These are phyloP conservation scores for Agraylea sexmaculata DNA, from an alignment of 1,140 invertebrate genomes.

Conservation along the genomic window DNA sequence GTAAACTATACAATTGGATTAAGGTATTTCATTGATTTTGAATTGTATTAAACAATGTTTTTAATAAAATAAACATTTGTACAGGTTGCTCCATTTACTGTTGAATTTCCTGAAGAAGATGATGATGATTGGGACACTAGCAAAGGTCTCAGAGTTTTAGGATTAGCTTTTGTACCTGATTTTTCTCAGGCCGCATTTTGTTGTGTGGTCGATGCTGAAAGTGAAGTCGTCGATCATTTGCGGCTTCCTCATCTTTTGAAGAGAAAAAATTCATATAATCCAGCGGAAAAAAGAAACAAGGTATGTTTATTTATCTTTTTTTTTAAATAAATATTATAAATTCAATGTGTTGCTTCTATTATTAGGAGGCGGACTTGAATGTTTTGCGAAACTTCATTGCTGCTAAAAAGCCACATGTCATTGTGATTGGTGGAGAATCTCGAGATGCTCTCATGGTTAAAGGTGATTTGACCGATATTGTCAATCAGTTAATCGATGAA, in stretches of 20 bases:
- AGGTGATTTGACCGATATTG: slow-evolving; percentile 70
- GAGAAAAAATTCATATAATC: slow-evolving; percentile 61
- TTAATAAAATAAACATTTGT: slow-evolving; percentile 29
- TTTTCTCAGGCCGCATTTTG: slow-evolving; percentile 80
- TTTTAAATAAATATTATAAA: slow-evolving; percentile 1
- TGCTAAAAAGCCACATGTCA: slow-evolving; percentile 86
- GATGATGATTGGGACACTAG: slow-evolving; percentile 84
- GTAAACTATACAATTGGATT: slow-evolving; percentile 79
- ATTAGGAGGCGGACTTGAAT: slow-evolving; percentile 65
- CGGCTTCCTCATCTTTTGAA: slow-evolving; percentile 76
- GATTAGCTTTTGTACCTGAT: slow-evolving; percentile 79
- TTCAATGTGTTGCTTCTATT: too few relatives aligned
- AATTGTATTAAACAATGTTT: background rate
- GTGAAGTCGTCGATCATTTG: slow-evolving; percentile 84
- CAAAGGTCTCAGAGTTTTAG: slow-evolving; percentile 78
- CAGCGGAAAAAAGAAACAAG: slow-evolving; percentile 52
- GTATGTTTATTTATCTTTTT: slow-evolving; percentile 6
- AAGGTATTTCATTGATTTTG: slow-evolving; percentile 34
- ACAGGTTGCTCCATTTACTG: slow-evolving; percentile 78
- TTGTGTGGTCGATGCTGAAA: slow-evolving; percentile 75
- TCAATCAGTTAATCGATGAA: slow-evolving; percentile 64
- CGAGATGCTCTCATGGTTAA: slow-evolving; percentile 75
- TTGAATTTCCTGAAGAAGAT: slow-evolving; percentile 67
- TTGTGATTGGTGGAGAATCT: slow-evolving; percentile 84
- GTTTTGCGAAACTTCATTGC: slow-evolving; percentile 77